Conservation (phyloP, 2,888 invertebrate genomes). For the Dimorphilus gyrociliatus region DNA sequence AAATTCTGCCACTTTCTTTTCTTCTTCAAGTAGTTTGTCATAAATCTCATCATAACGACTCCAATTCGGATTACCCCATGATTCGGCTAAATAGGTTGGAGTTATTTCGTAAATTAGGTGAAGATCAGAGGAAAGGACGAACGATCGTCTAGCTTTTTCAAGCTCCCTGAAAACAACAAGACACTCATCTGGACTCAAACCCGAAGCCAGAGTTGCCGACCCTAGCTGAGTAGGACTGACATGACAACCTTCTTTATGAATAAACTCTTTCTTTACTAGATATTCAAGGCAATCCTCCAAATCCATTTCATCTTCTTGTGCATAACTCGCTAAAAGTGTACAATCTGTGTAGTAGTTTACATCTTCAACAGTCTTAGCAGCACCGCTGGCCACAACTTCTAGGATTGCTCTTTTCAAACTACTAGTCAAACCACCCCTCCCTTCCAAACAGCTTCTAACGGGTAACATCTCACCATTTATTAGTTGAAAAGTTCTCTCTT, state of each 20-base stretch:
- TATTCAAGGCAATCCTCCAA: conserved; percentile 45
- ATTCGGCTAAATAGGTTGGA: conserved; percentile 68
- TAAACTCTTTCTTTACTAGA: conserved; percentile 61
- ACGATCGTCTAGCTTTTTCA: conserved; percentile 67
- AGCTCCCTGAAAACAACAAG: conserved; percentile 70
- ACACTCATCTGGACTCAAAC: conserved; percentile 85
- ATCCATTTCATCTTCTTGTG: conserved; percentile 18
- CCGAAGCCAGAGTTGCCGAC: conserved; percentile 75
- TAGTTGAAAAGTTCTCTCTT: conserved; percentile 51
- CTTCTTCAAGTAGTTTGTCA: conserved; percentile 58
- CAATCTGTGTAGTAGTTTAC: conserved; percentile 60
- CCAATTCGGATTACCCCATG: conserved; percentile 55
- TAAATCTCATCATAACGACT: conserved; percentile 52
- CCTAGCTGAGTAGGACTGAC: conserved; percentile 59
- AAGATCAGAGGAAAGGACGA: conserved; percentile 81
- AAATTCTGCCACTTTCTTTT: conserved; percentile 68
- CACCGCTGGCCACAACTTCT: conserved; percentile 65
- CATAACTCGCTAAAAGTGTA: conserved; percentile 49
- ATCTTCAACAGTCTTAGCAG: conserved; percentile 54
- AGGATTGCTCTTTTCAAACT: conserved; percentile 43
- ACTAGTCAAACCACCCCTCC: conserved; percentile 31
- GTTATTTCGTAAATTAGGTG: conserved; percentile 86
- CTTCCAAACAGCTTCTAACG: conserved; percentile 58
- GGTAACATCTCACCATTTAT: conserved; percentile 48
- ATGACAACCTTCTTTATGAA: conserved; percentile 30